These are phyloP conservation scores for Parapsyche elsis DNA, from an alignment of 1,140 invertebrate genomes.

Conservation along the genomic window DNA sequence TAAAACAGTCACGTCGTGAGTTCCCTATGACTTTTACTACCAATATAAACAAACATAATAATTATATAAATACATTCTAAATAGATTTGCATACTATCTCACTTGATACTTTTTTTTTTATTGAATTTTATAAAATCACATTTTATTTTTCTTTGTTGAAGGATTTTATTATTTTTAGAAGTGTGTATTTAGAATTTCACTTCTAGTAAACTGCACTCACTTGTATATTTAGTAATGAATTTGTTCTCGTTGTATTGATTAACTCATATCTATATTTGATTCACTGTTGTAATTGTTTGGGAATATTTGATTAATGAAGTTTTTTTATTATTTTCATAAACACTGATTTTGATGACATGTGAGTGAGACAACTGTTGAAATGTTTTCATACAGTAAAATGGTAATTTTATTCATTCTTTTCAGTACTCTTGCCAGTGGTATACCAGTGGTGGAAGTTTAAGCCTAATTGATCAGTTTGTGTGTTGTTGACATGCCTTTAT, in stretches of 20 bases:
- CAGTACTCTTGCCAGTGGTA: too few relatives aligned
- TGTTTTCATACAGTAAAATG: too few relatives aligned
- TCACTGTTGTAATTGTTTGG: too few relatives aligned
- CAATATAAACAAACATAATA: background rate
- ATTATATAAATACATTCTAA: background rate
- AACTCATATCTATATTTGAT: too few relatives aligned
- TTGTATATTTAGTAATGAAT: background rate
- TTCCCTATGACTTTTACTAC: slow-evolving; percentile 18
- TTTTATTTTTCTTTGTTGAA: background rate
- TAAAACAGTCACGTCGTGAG: slow-evolving; percentile 73
- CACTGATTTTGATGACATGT: too few relatives aligned
- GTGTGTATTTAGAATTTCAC: slow-evolving; percentile 16
- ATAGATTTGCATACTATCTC: background rate
- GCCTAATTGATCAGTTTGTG: too few relatives aligned
- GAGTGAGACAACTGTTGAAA: too few relatives aligned
- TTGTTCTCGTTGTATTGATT: background rate
- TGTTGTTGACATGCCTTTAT: too few relatives aligned
- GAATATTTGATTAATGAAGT: too few relatives aligned
- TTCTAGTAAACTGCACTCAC: slow-evolving; percentile 13
- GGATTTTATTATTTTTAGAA: background rate
- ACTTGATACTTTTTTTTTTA: background rate
- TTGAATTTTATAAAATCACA: background rate
- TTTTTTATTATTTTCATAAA: too few relatives aligned
- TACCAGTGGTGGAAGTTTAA: too few relatives aligned
- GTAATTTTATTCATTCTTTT: too few relatives aligned